Base-by-base conservation (phyloP, 2,113 vertebrate genomes). In the Chaetodon trifascialis region DNA sequence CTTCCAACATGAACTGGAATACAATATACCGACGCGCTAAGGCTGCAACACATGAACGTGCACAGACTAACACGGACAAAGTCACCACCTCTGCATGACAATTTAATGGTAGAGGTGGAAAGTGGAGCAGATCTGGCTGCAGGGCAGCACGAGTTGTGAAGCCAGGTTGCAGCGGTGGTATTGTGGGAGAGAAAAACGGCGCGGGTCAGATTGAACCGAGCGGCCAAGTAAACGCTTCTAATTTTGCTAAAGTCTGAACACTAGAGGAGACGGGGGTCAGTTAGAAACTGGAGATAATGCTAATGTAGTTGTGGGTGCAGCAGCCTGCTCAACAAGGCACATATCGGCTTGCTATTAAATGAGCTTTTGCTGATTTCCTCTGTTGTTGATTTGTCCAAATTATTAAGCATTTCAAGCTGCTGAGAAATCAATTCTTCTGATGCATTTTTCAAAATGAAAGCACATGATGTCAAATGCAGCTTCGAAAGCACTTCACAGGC, bases 51-150 rank as follows among this genome's bases (percentile, higher is more conserved):
- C 56, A 7, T 9, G 23, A 11, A 55, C 7, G 11, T 7, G n/a
- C 63, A 23, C 46, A 52, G n/a, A 38, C 58, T 66, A 62, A 79
- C 77, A 69, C 60, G 11, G 19, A 58, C 72, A 85, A 69, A 77
- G 77, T 69, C 71, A 59, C 62, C 51, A 84, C 73, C 64, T 82
- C 74, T 73, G 79, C 67, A 79, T 71, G 89, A 73, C 82, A 70
- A 81, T 90, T 84, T 85, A 84, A 86, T 78, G 88, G 88, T 55
- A 19, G 87, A 80, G 86, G 86, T 84, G 73, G 91, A 91, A 94
- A 94, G 87, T 92, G 89, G 91, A 93, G 91, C 93, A 92, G 85
- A 93, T 87, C 54, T 92, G 84, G 90, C 93, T 91, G 67, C 80
- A 67, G 93, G 93, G 92, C 89, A 86, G 55, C 73, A 52, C 30